phyloP scores from a whole-genome alignment of 2,888 invertebrate genomes.

The Timandra comae region DNA sequence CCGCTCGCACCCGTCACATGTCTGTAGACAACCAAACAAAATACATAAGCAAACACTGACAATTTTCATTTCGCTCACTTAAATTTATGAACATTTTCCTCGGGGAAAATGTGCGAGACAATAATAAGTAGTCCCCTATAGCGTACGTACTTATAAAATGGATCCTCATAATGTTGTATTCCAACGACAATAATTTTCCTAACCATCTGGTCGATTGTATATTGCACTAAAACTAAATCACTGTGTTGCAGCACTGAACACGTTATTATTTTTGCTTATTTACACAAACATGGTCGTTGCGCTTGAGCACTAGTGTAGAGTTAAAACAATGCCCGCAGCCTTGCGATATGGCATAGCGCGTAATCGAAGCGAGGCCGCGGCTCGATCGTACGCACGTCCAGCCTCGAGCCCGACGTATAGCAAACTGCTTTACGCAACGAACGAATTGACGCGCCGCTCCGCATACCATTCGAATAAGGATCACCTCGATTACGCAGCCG shows the following conservation, averaged over 20 bases:
- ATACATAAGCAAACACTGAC: slow-evolving; percentile 19
- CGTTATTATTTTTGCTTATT: slow-evolving; percentile 40
- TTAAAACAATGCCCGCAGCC: slow-evolving; percentile 47
- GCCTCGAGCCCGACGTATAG: slow-evolving; percentile 37
- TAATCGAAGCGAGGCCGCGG: slow-evolving; percentile 38
- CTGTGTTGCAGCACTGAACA: slow-evolving; percentile 21
- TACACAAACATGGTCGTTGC: slow-evolving; percentile 46
- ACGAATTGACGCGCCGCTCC: slow-evolving; percentile 46
- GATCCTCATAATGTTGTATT: slow-evolving; percentile 67
- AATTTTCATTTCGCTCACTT: slow-evolving; percentile 1
- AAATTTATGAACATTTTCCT: neutral
- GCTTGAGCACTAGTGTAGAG: slow-evolving; percentile 36
- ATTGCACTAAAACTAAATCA: slow-evolving; percentile 38
- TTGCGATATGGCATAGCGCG: slow-evolving; percentile 47
- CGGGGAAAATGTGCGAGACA: slow-evolving; percentile 1
- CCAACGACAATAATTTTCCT: slow-evolving; percentile 67
- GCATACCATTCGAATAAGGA: slow-evolving; percentile 68
- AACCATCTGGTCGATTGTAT: slow-evolving; percentile 55
- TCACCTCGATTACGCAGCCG: slow-evolving; percentile 62
- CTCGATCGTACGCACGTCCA: slow-evolving; percentile 42
- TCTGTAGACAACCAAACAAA: slow-evolving; percentile 50
- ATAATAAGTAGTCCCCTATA: neutral
- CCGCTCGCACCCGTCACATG: slow-evolving; percentile 67
- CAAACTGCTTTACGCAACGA: slow-evolving; percentile 56
- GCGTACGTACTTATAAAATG: slow-evolving; percentile 62